phyloP scores from a whole-genome alignment of 2,888 invertebrate genomes.

The Melanophora roralis region DNA sequence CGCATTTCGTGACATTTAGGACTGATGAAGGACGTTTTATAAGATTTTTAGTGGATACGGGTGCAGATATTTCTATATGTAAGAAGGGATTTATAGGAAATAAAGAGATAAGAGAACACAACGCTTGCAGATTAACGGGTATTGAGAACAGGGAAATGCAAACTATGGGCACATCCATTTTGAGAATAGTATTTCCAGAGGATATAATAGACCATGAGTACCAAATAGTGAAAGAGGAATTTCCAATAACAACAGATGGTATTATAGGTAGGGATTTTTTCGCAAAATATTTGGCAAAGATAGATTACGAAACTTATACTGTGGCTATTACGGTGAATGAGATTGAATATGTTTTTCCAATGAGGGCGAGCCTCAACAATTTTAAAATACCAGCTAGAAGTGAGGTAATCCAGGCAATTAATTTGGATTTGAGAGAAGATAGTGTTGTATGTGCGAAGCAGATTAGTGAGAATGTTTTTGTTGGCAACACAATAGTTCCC shows the following conservation, averaged over 20 bases:
- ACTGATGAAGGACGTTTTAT: background rate
- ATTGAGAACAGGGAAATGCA: no score
- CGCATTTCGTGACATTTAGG: no score
- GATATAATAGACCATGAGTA: no score
- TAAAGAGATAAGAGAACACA: background rate
- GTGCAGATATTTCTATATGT: background rate
- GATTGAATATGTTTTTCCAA: background rate
- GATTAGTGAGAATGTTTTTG: background rate
- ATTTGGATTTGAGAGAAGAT: background rate
- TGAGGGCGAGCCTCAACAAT: background rate
- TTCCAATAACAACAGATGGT: no score
- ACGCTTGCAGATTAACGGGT: no score
- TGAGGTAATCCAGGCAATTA: background rate
- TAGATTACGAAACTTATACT: background rate
- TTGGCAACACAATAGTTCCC: background rate
- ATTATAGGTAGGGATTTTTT: background rate
- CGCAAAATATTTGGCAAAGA: background rate
- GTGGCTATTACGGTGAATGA: background rate
- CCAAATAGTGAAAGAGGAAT: no score
- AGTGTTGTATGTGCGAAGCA: background rate
- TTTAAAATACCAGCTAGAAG: background rate
- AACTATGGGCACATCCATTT: no score
- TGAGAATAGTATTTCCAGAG: no score
- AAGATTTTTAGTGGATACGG: background rate
- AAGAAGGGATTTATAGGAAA: background rate